These are phyloP conservation scores for Keiferia lycopersicella DNA, from an alignment of 2,888 invertebrate species.

Conservation along the genomic window DNA sequence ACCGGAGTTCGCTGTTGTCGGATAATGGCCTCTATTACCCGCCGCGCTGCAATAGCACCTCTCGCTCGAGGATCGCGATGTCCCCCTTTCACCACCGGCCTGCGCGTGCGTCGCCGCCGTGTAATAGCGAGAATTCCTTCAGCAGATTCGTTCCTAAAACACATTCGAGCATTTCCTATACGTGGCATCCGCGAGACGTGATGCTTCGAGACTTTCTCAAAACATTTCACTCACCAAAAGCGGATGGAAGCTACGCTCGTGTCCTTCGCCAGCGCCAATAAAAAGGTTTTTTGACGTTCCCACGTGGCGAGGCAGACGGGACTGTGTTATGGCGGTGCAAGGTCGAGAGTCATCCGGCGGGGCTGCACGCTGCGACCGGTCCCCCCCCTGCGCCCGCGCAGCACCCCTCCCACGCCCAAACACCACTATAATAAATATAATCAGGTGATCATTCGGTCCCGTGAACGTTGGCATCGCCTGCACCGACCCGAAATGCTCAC, in stretches of 20 bases:
- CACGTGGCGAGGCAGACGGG: conserved; percentile 22
- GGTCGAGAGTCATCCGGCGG: conserved; percentile 37
- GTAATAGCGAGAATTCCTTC: not conserved
- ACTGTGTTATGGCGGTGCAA: conserved; percentile 38
- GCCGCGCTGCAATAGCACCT: not conserved
- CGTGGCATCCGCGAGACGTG: not conserved
- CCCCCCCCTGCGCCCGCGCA: conserved; percentile 36
- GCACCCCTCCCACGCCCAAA: conserved; percentile 29
- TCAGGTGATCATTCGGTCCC: conserved; percentile 46
- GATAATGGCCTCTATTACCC: conserved; percentile 1
- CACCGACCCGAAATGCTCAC: conserved; percentile 18
- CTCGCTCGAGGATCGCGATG: conserved; percentile 10
- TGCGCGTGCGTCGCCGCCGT: no score
- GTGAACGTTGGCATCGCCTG: conserved; percentile 27
- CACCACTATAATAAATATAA: conserved; percentile 43
- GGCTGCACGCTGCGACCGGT: conserved; percentile 48
- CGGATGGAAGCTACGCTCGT: conserved; percentile 37
- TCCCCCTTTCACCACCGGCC: conserved; percentile 13
- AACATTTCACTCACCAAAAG: conserved; percentile 29
- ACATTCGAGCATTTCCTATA: not conserved
- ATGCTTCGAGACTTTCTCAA: conserved; percentile 11
- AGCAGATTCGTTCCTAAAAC: not conserved
- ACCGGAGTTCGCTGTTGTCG: not conserved
- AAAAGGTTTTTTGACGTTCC: conserved; percentile 60
- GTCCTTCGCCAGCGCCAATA: conserved; percentile 57